Evolutionary conservation across 1,140 invertebrate species (phyloP).

Genomic region (Ostrea edulis): DNA sequence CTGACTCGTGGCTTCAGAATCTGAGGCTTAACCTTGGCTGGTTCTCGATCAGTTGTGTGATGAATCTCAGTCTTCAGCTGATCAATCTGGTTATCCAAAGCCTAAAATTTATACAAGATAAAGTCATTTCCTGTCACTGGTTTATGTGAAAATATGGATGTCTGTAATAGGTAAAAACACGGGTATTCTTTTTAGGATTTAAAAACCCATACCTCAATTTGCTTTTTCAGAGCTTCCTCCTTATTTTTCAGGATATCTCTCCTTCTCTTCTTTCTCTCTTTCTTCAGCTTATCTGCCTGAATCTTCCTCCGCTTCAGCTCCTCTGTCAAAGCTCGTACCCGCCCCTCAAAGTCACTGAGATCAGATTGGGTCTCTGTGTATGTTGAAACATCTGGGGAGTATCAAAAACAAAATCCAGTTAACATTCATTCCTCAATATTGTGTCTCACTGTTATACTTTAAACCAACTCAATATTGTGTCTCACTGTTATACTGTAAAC

Average conservation of each 20-base stretch:
- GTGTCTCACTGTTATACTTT: too few relatives aligned
- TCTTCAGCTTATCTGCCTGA: conserved; percentile 80
- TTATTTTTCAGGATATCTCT: conserved; percentile 81
- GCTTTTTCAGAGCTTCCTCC: conserved; percentile 81
- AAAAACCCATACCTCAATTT: conserved; percentile 80
- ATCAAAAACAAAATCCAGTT: background rate
- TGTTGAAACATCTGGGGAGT: conserved; percentile 47
- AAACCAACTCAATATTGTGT: too few relatives aligned
- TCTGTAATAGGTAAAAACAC: too few relatives aligned
- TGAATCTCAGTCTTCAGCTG: conserved; percentile 79
- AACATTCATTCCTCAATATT: too few relatives aligned
- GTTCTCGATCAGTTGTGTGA: conserved; percentile 77
- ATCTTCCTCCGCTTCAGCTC: conserved; percentile 80
- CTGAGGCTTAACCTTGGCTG: conserved; percentile 78
- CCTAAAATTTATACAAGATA: conserved; percentile 67
- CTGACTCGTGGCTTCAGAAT: conserved; percentile 81
- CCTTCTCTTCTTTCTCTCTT: conserved; percentile 79
- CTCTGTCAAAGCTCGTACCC: conserved; percentile 81
- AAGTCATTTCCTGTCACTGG: too few relatives aligned
- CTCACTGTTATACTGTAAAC: too few relatives aligned
- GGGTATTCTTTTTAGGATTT: background rate
- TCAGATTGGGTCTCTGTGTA: conserved; percentile 81
- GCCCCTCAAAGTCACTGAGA: conserved; percentile 81
- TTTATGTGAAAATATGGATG: too few relatives aligned
- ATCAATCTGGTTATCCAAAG: conserved; percentile 81